Base-by-base conservation (phyloP, 2,113 vertebrate genomes). In the Phalacrocorax pelagicus region DNA sequence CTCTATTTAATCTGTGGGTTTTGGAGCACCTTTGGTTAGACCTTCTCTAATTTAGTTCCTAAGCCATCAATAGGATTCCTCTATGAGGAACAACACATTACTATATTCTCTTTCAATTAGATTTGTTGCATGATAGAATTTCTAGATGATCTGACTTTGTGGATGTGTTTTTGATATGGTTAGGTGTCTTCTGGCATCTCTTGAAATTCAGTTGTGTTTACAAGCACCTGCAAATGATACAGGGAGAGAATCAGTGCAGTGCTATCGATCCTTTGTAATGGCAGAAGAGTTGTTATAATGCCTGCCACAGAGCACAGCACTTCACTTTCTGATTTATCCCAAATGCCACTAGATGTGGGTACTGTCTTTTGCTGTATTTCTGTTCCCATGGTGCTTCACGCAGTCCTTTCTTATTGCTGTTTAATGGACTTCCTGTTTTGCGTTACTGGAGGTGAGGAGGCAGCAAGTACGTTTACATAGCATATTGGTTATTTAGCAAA, bases 241-340 rank as follows among this genome's bases (percentile, higher is more conserved):
- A 85, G 54, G 36, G 75, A 74, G 42, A 52, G 66, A 79, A 61
- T 30, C 30, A n/a, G 52, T n/a, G 30, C 74, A 55, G 24, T 66
- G 59, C 55, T 90, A 58, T 85, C 24, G 40, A 93, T 90, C 80
- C 52, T 71, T 47, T 72, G 55, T 86, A 87, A 87, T 65, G 66
- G 62, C 46, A 83, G 51, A 71, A 93, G 82, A 80, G 55, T 73
- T 95, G 86, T 80, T 96, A 23, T 12, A 67, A 83, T 90, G 91
- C 69, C 67, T 91, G 74, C 81, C 42, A 21, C 57, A 57, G 49
- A 93, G 52, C 71, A 73, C 42, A 86, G 70, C 29, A 32, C 73
- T 84, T 67, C 29, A 32, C 73, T 84, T 67, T 72, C 58, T 91
- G 55, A 90, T 91, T 96, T 95, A 88, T 86, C 34, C 74, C 74